phyloP scores from a whole-genome alignment of 1,140 invertebrate genomes.

The Saccostrea glomerata region DNA sequence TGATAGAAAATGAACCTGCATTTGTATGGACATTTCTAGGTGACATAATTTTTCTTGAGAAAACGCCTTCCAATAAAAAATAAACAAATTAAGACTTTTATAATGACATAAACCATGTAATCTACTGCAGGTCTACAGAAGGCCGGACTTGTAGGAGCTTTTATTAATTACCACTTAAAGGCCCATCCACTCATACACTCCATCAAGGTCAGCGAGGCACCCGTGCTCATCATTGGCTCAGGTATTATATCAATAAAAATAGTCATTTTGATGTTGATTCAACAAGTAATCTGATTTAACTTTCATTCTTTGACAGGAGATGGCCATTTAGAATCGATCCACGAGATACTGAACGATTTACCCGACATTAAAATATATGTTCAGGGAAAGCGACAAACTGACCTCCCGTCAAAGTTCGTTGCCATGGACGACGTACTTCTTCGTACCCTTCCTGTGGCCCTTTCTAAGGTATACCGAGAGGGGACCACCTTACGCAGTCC shows the following conservation, averaged over 20 bases:
- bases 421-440: conserved; percentile 49
- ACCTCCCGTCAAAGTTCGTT: conserved; percentile 30
- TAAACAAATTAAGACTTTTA: no score
- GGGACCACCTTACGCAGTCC: conserved; percentile 41
- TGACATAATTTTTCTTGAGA: conserved; percentile 21
- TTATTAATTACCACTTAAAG: conserved; percentile 61
- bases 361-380: conserved; percentile 44
- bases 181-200: conserved; percentile 58
- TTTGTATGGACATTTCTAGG: conserved; percentile 67
- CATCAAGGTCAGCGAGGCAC: conserved; percentile 59
- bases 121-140: conserved; percentile 59
- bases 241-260: conserved; percentile 43
- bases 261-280: neutral
- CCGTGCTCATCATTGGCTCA: conserved; percentile 60
- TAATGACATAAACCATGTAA: no score
- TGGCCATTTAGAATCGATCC: conserved; percentile 46
- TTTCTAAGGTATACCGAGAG: conserved; percentile 47
- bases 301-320: conserved; percentile 47
- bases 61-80: neutral
- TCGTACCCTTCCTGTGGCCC: conserved; percentile 11
- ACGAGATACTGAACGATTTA: conserved; percentile 48
- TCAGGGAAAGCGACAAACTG: conserved; percentile 6
- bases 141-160: conserved; percentile 54
- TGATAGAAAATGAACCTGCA: conserved; percentile 66
- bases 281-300: neutral